Percentiles rank a stretch among this genome's conserved stretches.
phyloP scores from a whole-genome alignment of 2,888 invertebrate genomes.

The Biston betularia region DNA sequence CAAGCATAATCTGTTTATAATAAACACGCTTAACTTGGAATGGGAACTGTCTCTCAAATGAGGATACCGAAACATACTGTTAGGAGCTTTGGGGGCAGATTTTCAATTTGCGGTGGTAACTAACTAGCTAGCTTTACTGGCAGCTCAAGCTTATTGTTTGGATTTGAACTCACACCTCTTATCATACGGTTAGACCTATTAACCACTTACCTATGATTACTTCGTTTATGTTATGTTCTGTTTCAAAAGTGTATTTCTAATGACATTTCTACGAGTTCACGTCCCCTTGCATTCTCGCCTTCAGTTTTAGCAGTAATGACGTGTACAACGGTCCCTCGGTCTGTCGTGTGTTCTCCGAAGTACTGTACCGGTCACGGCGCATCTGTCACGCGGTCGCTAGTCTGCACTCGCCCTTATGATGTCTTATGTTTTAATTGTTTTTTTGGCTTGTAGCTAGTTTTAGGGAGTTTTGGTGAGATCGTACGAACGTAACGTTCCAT shows the following conservation, averaged over 20 bases:
- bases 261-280: slow-evolving; percentile 41
- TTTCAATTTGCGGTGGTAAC: too few relatives aligned
- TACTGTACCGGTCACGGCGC: slow-evolving; percentile 70
- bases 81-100: too few relatives aligned
- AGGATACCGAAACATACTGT: too few relatives aligned
- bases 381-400: slow-evolving; percentile 65
- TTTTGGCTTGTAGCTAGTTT: too few relatives aligned
- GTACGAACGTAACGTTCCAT: too few relatives aligned
- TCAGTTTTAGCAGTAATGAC: slow-evolving; percentile 72
- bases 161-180: background rate
- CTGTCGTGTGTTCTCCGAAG: slow-evolving; percentile 69
- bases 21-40: too few relatives aligned
- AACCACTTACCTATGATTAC: background rate
- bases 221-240: background rate
- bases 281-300: slow-evolving; percentile 49
- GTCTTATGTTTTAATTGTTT: slow-evolving; percentile 23
- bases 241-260: slow-evolving; percentile 1
- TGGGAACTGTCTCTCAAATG: too few relatives aligned
- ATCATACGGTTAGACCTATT: background rate
- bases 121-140: too few relatives aligned
- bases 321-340: slow-evolving; percentile 71
- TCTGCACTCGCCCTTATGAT: slow-evolving; percentile 58
- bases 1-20: too few relatives aligned
- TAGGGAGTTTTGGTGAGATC: too few relatives aligned
- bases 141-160: too few relatives aligned